Conservation (phyloP, 92 coral and sea anemone genomes). For the Siderastrea radians region DNA sequence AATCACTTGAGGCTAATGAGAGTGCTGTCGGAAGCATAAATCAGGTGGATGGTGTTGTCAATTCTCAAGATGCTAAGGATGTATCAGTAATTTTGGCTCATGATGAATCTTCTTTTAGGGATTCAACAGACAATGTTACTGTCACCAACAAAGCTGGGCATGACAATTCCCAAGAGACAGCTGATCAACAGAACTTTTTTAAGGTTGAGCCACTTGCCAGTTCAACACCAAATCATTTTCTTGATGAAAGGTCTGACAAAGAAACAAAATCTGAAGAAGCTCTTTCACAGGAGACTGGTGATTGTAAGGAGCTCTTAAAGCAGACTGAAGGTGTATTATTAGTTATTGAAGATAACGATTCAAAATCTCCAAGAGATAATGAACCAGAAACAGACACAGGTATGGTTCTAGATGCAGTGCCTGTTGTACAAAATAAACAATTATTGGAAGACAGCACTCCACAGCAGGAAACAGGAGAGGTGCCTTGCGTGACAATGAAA, state of each 20-base stretch:
- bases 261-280: not conserved
- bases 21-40: not conserved
- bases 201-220: conserved; percentile 50
- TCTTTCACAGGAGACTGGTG: not conserved
- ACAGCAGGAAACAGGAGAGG: not conserved
- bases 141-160: not conserved
- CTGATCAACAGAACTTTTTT: not conserved
- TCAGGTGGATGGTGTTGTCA: not conserved
- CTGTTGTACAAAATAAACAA: not conserved
- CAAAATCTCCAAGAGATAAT: not conserved
- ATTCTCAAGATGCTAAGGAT: not conserved
- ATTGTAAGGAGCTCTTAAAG: not conserved
- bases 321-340: not conserved
- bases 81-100: not conserved
- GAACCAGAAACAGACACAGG: not conserved
- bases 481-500: not conserved
- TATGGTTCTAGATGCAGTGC: not conserved
- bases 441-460: not conserved
- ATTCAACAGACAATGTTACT: not conserved
- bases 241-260: not conserved
- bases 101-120: not conserved
- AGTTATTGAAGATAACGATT: not conserved
- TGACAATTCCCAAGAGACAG: not conserved
- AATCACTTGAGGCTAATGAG: not conserved
- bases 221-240: conserved; percentile 48